These are phyloP conservation scores for Agonum fuliginosum DNA, from an alignment of 2,888 invertebrate genomes.

Conservation along the genomic window DNA sequence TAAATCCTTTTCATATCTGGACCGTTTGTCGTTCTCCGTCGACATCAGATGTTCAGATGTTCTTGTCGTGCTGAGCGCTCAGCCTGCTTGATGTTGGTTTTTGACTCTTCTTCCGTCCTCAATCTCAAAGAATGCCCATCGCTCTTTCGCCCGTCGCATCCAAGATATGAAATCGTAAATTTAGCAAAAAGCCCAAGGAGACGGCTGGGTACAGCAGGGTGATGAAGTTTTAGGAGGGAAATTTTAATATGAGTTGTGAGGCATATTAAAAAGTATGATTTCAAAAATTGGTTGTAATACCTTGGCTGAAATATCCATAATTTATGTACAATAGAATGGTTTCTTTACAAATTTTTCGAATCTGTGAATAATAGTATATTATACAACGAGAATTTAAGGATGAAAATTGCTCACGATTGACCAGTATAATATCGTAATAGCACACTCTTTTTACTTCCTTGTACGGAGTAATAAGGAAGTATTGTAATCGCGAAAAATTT, in stretches of 20 bases:
- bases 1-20: conserved; percentile 37
- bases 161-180: conserved; percentile 35
- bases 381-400: too few species aligned
- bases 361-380: too few species aligned
- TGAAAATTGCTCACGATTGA: neutral
- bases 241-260: too few species aligned
- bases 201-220: neutral
- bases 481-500: too few species aligned
- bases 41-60: neutral
- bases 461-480: too few species aligned
- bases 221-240: neutral
- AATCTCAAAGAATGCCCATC: conserved; percentile 6
- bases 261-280: too few species aligned
- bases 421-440: neutral
- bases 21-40: neutral
- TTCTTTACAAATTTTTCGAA: too few species aligned
- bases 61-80: too few species aligned
- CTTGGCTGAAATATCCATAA: too few species aligned
- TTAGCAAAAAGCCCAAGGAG: conserved; percentile 23
- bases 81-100: neutral
- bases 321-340: too few species aligned
- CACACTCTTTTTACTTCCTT: neutral
- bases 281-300: too few species aligned
- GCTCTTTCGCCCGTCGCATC: conserved; percentile 11
- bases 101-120: neutral